phyloP scores from a whole-genome alignment of 2,888 invertebrate genomes.

The Matsumyia berberina region DNA sequence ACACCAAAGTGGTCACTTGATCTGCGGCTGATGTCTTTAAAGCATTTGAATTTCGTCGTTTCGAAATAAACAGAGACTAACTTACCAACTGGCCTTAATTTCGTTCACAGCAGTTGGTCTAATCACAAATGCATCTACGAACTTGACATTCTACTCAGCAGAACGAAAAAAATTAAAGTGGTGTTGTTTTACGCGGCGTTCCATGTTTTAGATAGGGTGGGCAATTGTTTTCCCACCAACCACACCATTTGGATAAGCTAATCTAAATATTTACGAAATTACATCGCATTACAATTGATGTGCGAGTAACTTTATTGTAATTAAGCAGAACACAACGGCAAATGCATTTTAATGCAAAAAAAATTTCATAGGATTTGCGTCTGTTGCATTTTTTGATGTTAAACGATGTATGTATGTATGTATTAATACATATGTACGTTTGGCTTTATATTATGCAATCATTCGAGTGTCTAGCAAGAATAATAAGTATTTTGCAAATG shows the following conservation, averaged over 20 bases:
- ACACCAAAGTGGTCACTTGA: conserved; percentile 3
- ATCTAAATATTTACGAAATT: conserved; percentile 41
- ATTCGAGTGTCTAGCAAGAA: conserved; percentile 11
- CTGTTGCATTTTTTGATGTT: conserved; percentile 16
- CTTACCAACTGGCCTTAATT: conserved; percentile 33
- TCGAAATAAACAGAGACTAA: neutral
- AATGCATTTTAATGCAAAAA: conserved; percentile 35
- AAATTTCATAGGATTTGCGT: conserved; percentile 29
- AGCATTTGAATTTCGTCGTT: neutral
- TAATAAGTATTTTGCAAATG: conserved; percentile 29
- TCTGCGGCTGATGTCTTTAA: conserved; percentile 18
- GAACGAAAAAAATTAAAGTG: neutral
- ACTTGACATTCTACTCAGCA: conserved; percentile 3
- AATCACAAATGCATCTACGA: conserved; percentile 10
- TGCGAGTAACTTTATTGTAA: conserved; percentile 5
- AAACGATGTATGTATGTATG: conserved; percentile 1
- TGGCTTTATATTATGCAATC: conserved; percentile 26
- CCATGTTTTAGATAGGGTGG: neutral
- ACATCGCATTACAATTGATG: conserved; percentile 30
- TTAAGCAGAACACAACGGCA: conserved; percentile 14
- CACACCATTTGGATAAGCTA: conserved; percentile 24
- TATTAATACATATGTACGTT: conserved; percentile 12
- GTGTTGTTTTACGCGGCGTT: neutral
- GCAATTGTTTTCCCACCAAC: conserved; percentile 29
- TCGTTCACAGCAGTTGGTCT: conserved; percentile 1